These are phyloP conservation scores for Chaenodraco wilsoni DNA, from an alignment of 2,797 vertebrate genomes.

Conservation along the genomic window DNA sequence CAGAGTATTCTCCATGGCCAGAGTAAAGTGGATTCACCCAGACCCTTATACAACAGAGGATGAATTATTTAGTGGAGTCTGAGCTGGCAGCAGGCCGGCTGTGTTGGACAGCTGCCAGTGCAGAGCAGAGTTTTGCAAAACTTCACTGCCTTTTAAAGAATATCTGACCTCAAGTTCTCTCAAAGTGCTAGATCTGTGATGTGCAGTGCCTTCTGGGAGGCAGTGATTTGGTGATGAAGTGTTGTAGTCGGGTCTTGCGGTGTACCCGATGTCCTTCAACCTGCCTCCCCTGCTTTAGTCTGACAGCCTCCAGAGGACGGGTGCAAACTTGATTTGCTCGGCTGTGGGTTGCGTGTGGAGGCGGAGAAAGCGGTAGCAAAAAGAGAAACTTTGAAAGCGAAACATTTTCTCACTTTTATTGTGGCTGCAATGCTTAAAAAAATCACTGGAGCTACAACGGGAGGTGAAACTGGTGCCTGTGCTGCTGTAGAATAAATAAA, in stretches of 20 bases:
- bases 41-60: constrained; percentile 2
- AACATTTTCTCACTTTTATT: neutral
- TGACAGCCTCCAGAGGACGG: constrained; percentile 25
- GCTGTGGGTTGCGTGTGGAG: constrained; percentile 24
- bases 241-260: constrained; percentile 5
- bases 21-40: constrained; percentile 2
- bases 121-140: constrained; percentile 35
- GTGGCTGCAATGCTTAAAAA: constrained; percentile 2
- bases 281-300: constrained; percentile 37
- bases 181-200: constrained; percentile 34
- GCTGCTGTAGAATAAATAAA: constrained; percentile 3
- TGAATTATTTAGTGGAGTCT: constrained; percentile 45
- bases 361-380: neutral
- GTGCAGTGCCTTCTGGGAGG: constrained; percentile 32
- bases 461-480: neutral
- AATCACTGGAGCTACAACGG: constrained; percentile 1
- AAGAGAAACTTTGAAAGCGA: neutral
- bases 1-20: neutral
- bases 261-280: constrained; percentile 50
- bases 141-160: constrained; percentile 31
- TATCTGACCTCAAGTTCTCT: constrained; percentile 41
- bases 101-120: constrained; percentile 18
- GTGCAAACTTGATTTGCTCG: constrained; percentile 2
- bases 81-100: constrained; percentile 9
- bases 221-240: constrained; percentile 41